phyloP scores from a whole-genome alignment of 2,888 invertebrate species.

The Hyppa rectilinea region DNA sequence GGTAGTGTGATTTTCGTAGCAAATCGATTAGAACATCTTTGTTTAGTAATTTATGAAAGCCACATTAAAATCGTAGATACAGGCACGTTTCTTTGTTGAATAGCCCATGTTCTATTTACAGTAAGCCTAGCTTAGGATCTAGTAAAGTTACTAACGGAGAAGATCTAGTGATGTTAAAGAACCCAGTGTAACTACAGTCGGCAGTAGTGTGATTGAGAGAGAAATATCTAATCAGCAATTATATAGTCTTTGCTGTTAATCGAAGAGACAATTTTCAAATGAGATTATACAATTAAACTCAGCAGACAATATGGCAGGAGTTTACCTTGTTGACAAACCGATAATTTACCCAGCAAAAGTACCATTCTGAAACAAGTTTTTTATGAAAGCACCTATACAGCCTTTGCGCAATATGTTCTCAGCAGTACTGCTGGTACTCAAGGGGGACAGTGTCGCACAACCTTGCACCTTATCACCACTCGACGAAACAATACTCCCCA shows the following conservation, averaged over 20 bases:
- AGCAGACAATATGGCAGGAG: constrained; percentile 1
- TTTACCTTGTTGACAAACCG: constrained; percentile 3
- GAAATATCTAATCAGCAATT: not conserved
- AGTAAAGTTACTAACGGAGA: not conserved
- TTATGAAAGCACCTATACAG: constrained; percentile 10
- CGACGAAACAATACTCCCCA: constrained; percentile 39
- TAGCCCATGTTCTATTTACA: not conserved
- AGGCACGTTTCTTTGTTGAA: not conserved
- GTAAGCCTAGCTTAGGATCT: not conserved
- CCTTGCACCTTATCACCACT: constrained; percentile 61
- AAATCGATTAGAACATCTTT: constrained; percentile 43
- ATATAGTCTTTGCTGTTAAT: not conserved
- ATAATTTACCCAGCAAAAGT: constrained; percentile 24
- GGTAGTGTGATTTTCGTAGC: constrained; percentile 40
- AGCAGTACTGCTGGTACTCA: constrained; percentile 35
- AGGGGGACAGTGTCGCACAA: constrained; percentile 51
- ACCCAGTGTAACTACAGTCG: not conserved
- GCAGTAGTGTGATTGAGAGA: not conserved
- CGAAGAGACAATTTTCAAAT: not conserved
- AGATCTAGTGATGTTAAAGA: not conserved
- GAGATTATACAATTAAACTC: constrained; percentile 4
- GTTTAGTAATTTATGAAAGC: constrained; percentile 34
- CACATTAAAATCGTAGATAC: constrained; percentile 3
- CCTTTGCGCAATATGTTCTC: constrained; percentile 34
- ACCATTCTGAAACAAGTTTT: constrained; percentile 17